Evolutionary conservation across 2,888 invertebrate genomes (phyloP).

Genomic region (Autographa gamma): DNA sequence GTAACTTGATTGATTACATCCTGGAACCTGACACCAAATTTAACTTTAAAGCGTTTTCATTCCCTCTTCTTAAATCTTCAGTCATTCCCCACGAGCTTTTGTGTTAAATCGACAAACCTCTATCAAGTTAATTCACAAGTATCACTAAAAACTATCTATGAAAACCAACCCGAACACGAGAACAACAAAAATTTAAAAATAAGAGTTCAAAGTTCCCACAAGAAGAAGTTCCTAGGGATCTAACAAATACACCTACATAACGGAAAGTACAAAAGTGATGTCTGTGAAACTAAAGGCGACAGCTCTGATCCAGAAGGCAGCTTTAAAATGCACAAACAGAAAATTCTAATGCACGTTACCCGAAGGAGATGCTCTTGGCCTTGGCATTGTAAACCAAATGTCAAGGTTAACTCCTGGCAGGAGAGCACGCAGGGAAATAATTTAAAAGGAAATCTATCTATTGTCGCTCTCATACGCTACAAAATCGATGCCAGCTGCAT

Average conservation of each 20-base stretch:
- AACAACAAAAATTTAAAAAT: neutral
- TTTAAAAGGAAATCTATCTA: conserved; percentile 9
- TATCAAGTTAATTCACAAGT: neutral
- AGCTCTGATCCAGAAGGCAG: neutral
- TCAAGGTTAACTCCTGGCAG: conserved; percentile 31
- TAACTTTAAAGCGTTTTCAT: neutral
- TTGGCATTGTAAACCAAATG: conserved; percentile 27
- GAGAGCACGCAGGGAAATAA: conserved; percentile 1
- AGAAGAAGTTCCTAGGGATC: neutral
- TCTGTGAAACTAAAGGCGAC: neutral
- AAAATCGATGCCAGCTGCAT: too few relatives aligned
- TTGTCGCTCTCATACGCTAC: neutral
- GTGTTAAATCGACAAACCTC: neutral
- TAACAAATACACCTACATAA: neutral
- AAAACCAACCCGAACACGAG: neutral
- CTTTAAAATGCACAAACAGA: conserved; percentile 14
- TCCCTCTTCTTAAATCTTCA: neutral
- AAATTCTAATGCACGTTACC: conserved; percentile 7
- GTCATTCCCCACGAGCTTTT: neutral
- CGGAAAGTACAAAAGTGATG: conserved; percentile 1
- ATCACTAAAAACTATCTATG: neutral
- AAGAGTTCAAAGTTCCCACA: neutral
- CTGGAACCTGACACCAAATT: neutral
- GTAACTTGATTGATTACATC: too few relatives aligned
- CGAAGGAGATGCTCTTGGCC: conserved; percentile 11